Conservation (phyloP, 2,797 vertebrate genomes). For the Macrochelys suwanniensis region DNA sequence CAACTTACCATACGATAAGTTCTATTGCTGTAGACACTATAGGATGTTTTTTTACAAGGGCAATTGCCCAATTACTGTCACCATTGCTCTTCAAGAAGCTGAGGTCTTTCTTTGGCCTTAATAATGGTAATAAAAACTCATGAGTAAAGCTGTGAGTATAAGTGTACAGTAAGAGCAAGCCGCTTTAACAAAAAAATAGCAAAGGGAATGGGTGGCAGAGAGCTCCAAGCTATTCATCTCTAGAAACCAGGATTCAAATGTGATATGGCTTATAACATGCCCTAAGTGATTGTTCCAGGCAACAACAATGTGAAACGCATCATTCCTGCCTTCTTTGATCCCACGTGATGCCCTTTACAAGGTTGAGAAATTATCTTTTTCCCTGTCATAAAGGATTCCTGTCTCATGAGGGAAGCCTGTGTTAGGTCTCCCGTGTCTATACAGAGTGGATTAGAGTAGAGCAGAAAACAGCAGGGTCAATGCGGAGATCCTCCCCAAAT, state of each 20-base stretch:
- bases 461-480: neutral
- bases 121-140: neutral
- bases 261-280: neutral
- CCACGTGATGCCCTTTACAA: neutral
- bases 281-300: neutral
- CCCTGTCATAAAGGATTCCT: neutral
- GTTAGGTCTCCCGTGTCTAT: neutral
- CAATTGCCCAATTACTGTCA: neutral
- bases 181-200: neutral
- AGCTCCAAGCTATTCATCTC: neutral
- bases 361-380: neutral
- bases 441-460: neutral
- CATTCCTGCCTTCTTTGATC: neutral
- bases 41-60: neutral
- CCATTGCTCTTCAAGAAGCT: neutral
- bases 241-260: neutral
- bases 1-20: neutral
- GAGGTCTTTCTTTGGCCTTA: neutral
- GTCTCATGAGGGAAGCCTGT: neutral
- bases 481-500: neutral
- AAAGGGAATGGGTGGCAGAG: neutral
- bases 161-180: neutral
- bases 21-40: neutral
- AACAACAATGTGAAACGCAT: neutral
- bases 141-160: neutral